Percentiles rank a stretch among this genome's conserved stretches.
These are phyloP conservation scores for Sclerurus mexicanus DNA, from an alignment of 2,113 vertebrate genomes.

Conservation along the genomic window DNA sequence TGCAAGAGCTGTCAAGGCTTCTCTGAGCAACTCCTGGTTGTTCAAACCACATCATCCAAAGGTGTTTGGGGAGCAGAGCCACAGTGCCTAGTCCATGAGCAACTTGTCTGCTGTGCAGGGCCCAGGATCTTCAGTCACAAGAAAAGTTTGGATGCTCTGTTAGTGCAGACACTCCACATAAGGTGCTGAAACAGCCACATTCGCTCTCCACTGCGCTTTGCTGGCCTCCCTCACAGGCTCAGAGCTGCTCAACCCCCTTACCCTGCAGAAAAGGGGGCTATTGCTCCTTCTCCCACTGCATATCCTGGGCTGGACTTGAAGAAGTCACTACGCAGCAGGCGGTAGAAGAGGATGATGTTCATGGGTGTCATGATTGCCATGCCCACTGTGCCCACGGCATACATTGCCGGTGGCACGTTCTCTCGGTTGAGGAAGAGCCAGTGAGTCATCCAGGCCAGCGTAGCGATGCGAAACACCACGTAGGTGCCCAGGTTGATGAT, in stretches of 20 bases:
- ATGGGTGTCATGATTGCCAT: conserved; percentile 86
- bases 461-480: conserved; percentile 87
- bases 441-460: conserved; percentile 90
- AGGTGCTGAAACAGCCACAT: neutral
- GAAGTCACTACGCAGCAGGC: conserved; percentile 85
- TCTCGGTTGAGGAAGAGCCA: conserved; percentile 87
- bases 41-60: neutral
- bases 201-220: neutral
- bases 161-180: neutral
- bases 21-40: neutral
- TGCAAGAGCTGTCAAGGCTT: neutral
- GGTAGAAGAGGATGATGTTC: conserved; percentile 83
- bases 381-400: conserved; percentile 82
- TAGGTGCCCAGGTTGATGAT: conserved; percentile 88
- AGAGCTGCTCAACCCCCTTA: neutral
- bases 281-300: conserved; percentile 70
- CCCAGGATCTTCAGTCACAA: neutral
- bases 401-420: conserved; percentile 76
- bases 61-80: neutral
- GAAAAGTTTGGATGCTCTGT: neutral
- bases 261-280: neutral
- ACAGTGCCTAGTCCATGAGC: neutral
- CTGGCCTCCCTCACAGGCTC: neutral
- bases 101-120: neutral
- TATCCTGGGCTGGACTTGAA: conserved; percentile 69